phyloP scores from a whole-genome alignment of 2,797 vertebrate species.

The Phaenicophaeus curvirostris region DNA sequence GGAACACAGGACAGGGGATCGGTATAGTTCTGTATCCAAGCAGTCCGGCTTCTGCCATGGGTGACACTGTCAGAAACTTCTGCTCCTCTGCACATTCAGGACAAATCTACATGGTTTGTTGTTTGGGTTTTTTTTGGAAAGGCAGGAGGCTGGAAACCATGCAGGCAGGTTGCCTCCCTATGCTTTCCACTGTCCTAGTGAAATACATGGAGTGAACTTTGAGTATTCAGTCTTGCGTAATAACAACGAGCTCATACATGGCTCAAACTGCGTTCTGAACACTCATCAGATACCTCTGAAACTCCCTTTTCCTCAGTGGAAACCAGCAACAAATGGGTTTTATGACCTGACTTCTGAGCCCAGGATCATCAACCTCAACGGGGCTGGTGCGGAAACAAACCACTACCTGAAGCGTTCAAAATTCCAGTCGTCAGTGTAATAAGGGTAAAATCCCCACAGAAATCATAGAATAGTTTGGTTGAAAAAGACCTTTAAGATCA shows the following conservation, averaged over 20 bases:
- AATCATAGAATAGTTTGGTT: not conserved
- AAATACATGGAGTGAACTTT: not conserved
- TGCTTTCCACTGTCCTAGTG: not conserved
- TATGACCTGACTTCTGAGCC: not conserved
- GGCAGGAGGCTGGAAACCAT: not conserved
- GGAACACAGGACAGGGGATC: not conserved
- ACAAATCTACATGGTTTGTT: not conserved
- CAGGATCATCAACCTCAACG: not conserved
- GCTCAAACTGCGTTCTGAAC: not conserved
- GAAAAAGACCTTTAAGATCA: no score
- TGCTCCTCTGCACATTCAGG: not conserved
- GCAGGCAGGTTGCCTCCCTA: not conserved
- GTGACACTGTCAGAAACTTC: not conserved
- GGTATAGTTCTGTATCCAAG: not conserved
- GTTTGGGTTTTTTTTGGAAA: not conserved
- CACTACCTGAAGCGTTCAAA: not conserved
- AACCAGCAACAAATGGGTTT: not conserved
- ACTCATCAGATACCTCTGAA: not conserved
- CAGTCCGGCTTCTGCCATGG: not conserved
- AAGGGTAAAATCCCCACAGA: not conserved
- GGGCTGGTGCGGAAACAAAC: not conserved
- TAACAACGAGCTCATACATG: not conserved
- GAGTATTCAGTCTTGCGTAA: not conserved
- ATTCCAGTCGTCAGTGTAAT: not conserved
- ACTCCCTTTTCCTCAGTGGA: not conserved